Percentiles rank a stretch among this genome's conserved stretches.
Evolutionary conservation across 2,113 vertebrate species (phyloP).

Genomic region (Cinclus mexicanus): DNA sequence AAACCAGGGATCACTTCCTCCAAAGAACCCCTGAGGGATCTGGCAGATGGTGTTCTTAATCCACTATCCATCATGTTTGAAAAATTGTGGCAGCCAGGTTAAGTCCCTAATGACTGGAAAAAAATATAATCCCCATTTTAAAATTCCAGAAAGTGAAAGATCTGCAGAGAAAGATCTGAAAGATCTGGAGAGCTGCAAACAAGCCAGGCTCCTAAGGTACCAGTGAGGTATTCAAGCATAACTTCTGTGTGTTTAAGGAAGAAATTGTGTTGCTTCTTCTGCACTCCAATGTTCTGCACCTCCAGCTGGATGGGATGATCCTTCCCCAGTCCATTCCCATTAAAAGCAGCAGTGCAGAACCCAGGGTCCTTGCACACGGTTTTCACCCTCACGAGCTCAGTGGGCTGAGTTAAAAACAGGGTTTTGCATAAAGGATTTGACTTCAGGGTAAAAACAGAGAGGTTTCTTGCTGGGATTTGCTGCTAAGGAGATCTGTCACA

Average conservation of each 20-base stretch:
- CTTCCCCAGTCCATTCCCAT: not conserved
- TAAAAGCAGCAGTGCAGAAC: not conserved
- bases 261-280: not conserved
- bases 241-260: not conserved
- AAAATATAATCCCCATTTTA: not conserved
- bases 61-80: rapidly evolving
- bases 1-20: not conserved
- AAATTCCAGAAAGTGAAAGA: not conserved
- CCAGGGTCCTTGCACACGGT: rapidly evolving
- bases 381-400: not conserved
- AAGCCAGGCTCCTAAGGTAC: not conserved
- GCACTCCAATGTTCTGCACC: not conserved
- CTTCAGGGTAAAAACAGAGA: not conserved
- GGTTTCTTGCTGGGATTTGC: not conserved
- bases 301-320: not conserved
- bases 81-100: not conserved
- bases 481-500: not conserved
- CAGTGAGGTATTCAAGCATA: not conserved
- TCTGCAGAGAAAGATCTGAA: not conserved
- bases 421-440: not conserved
- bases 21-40: not conserved
- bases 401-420: not conserved
- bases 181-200: not conserved
- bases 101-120: not conserved
- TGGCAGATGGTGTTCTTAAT: not conserved